A percentile compares a stretch with the other conserved stretches of the same genome.
Evolutionary conservation across 2,797 vertebrate genomes (phyloP).

Genomic region (Artibeus lituratus): DNA sequence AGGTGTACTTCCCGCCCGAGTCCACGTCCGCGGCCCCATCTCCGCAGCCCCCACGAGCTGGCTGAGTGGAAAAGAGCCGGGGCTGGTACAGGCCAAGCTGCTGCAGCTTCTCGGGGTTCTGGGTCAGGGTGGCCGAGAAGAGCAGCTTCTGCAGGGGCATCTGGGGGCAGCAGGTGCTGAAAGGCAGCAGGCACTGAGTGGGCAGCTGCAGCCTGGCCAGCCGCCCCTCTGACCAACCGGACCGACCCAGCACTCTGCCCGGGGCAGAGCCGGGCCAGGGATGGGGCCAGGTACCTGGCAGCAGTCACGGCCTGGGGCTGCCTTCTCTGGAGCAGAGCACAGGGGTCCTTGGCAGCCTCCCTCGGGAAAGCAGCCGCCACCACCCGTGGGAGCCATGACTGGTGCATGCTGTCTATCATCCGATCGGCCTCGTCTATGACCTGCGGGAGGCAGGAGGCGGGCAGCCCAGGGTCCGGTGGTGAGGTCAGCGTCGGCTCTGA

Average conservation of each 20-base stretch:
- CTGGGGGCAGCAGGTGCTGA: constrained; percentile 88
- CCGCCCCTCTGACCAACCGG: neutral
- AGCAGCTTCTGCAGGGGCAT: constrained; percentile 95
- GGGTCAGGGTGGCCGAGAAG: constrained; percentile 96
- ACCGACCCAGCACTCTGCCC: neutral
- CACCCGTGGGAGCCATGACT: constrained; percentile 92
- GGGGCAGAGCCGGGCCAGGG: fast-evolving
- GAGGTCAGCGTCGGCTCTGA: fast-evolving
- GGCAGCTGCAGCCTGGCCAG: neutral
- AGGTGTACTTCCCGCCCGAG: constrained; percentile 82
- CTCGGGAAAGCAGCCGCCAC: constrained; percentile 85
- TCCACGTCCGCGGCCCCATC: constrained; percentile 21
- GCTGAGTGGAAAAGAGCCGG: constrained; percentile 89
- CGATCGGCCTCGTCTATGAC: constrained; percentile 95
- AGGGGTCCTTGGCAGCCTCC: constrained; percentile 15
- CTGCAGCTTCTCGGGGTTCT: constrained; percentile 96
- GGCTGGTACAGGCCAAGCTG: constrained; percentile 92
- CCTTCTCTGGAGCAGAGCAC: constrained; percentile 83
- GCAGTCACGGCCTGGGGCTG: constrained; percentile 85
- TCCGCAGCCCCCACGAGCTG: fast-evolving
- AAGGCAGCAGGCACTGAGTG: neutral
- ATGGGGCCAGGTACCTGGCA: constrained; percentile 83
- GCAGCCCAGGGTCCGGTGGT: too few relatives aligned
- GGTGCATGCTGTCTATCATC: constrained; percentile 97
- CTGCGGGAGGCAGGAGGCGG: constrained; percentile 76